phyloP scores from a whole-genome alignment of 2,888 invertebrate genomes.

The Ornithoptera alexandrae region DNA sequence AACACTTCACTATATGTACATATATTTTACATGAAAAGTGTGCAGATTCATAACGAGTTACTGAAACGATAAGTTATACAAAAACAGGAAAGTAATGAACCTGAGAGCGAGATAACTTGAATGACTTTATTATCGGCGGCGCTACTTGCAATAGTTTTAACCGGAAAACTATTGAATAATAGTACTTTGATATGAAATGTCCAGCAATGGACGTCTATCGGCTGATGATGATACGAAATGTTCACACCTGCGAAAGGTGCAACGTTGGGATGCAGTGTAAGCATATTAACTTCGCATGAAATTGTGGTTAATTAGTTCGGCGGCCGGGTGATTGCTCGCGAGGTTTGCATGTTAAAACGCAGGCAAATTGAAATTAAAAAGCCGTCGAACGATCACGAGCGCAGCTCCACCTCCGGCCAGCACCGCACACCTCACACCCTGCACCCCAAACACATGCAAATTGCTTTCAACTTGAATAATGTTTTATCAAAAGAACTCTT shows the following conservation, averaged over 20 bases:
- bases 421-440: not conserved
- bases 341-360: constrained; percentile 18
- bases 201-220: too few species aligned
- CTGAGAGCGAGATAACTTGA: too few species aligned
- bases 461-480: constrained; percentile 3
- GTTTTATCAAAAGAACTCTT: not conserved
- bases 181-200: not conserved
- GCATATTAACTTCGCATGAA: not conserved
- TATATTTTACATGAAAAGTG: too few species aligned
- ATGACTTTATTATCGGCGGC: too few species aligned
- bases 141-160: too few species aligned
- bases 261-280: not conserved
- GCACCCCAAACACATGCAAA: not conserved
- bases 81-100: too few species aligned
- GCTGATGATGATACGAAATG: not conserved
- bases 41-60: too few species aligned
- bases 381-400: not conserved
- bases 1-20: too few species aligned
- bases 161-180: too few species aligned
- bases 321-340: not conserved
- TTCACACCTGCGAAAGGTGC: not conserved
- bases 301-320: constrained; percentile 5
- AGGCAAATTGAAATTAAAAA: constrained; percentile 24
- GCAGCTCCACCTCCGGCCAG: too few species aligned
- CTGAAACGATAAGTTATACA: too few species aligned